Evolutionary conservation across 2,888 invertebrate genomes (phyloP).

Genomic region (Drosophila maculinotata): DNA sequence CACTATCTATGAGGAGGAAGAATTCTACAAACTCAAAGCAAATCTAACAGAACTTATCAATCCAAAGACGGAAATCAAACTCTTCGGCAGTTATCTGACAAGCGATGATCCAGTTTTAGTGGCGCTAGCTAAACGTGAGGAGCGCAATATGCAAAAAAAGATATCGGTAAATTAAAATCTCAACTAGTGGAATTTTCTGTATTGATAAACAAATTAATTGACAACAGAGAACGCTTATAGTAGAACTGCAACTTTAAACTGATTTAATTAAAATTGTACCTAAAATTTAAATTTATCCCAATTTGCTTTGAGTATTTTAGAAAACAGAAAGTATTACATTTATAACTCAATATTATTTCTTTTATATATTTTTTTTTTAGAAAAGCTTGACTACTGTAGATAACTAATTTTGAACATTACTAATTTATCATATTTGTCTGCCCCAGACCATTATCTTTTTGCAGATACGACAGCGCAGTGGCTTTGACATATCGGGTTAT

Average conservation of each 20-base stretch:
- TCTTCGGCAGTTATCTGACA: slow-evolving; percentile 87
- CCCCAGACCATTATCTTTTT: slow-evolving; percentile 58
- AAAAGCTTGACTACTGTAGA: too few species aligned
- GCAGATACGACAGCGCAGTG: slow-evolving; percentile 46
- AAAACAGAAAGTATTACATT: too few species aligned
- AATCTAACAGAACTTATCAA: slow-evolving; percentile 87
- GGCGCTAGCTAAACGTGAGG: slow-evolving; percentile 87
- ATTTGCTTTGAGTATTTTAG: too few species aligned
- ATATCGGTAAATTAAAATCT: slow-evolving; percentile 87
- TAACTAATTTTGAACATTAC: too few species aligned
- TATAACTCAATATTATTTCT: too few species aligned
- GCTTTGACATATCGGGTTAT: slow-evolving; percentile 62
- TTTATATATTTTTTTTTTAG: too few species aligned
- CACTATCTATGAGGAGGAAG: slow-evolving; percentile 86
- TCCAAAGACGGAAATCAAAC: slow-evolving; percentile 85
- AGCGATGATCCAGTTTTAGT: slow-evolving; percentile 87
- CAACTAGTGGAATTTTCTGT: too few species aligned
- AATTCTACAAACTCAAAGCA: slow-evolving; percentile 87
- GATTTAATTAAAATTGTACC: too few species aligned
- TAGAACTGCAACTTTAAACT: too few species aligned
- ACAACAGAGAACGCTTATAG: too few species aligned
- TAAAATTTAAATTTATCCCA: too few species aligned
- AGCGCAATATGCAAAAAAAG: slow-evolving; percentile 90
- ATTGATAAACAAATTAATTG: too few species aligned
- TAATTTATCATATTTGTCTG: background rate